Conservation (phyloP, 2,888 invertebrate genomes). For the Mesorhabditis belari region DNA sequence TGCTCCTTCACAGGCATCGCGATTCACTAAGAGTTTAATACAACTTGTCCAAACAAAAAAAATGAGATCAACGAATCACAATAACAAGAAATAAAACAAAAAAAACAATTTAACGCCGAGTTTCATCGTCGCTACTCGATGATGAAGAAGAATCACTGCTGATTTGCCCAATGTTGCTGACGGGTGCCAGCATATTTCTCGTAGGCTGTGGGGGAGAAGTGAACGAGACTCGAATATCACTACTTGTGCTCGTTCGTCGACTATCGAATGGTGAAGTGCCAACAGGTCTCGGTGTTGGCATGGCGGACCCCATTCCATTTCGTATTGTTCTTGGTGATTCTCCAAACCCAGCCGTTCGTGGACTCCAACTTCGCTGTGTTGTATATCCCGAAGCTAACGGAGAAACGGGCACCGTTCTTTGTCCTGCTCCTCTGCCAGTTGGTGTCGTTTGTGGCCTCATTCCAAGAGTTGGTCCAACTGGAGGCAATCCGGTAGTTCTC, state of each 20-base stretch:
- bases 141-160: constrained; percentile 34
- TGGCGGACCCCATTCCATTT: not conserved
- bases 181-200: not conserved
- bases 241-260: not conserved
- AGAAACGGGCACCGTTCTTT: not conserved
- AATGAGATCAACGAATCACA: too few relatives aligned
- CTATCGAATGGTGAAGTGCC: not conserved
- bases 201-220: not conserved
- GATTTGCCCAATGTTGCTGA: constrained; percentile 29
- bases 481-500: constrained; percentile 1
- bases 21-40: too few relatives aligned
- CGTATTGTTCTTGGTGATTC: not conserved
- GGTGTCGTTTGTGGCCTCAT: not conserved
- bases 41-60: too few relatives aligned
- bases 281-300: not conserved
- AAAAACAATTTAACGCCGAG: constrained; percentile 4
- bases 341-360: not conserved
- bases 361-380: not conserved
- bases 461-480: not conserved
- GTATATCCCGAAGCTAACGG: not conserved
- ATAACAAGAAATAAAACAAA: too few relatives aligned
- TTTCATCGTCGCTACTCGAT: constrained; percentile 37
- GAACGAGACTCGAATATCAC: not conserved
- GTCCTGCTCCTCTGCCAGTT: not conserved
- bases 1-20: constrained; percentile 41